Base-by-base conservation (phyloP, 2,797 vertebrate species). In the Phrynocephalus guinanensis region DNA sequence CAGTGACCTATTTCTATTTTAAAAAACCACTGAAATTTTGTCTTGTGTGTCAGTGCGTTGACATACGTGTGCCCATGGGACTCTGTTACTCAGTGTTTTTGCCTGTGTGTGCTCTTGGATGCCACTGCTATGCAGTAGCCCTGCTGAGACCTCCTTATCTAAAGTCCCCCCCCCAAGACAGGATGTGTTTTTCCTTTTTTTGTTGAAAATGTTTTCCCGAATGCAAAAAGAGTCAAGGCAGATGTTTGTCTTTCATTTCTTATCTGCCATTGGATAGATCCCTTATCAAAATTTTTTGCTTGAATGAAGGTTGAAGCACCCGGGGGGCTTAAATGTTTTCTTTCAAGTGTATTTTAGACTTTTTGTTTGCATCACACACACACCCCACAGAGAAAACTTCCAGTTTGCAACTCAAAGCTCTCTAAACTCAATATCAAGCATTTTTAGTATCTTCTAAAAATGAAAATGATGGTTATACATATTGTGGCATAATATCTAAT, bases 201-300 rank as follows among this genome's bases (percentile, higher is more conserved):
- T 70, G 9, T 18, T 1, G 24, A 26, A 88, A 85, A 1, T 79
- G 63, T 44, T 84, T 33, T 22, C 83, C 83, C 92, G 52, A 88
- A 78, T 88, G 66, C 15, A 90, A 78, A 89, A 87, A 30, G 26
- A 88, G 2, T 22, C 60, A 73, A 44, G 85, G 81, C 80, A 89
- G 56, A 1, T 84, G 77, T 89, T 52, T 80, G 44, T 78, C n/a
- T 86, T 87, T 70, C 71, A 6, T 77, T 85, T 85, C 89, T 82
- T n/a, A 63, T 85, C 79, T 93, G n/a, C 0, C 0, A 6, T 85
- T 50, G 66, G 20, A 44, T 70, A 63, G 30, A 87, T 79, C 0
- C 0, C 15, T 91, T 89, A 80, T 79, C 81, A 82, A 85, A 44
- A 70, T 22, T 26, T 67, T 48, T 75, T 1, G 48, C 87, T 15